Evolutionary conservation across 1,140 invertebrate genomes (phyloP).

Genomic region (Kradibia gibbosae): DNA sequence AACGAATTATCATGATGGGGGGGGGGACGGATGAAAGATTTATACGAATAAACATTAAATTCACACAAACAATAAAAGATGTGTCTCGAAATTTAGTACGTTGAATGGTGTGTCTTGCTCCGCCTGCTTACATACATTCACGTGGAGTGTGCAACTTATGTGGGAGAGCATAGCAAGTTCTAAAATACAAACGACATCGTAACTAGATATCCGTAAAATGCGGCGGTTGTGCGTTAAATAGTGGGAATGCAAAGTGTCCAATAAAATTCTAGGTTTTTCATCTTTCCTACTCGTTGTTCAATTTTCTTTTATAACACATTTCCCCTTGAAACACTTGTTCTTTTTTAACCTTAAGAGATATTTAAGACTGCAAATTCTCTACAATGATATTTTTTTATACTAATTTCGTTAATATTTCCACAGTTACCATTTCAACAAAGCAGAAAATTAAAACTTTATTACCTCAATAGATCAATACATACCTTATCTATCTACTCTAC

Average conservation of each 20-base stretch:
- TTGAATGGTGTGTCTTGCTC: conserved; percentile 15
- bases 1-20: too few relatives aligned
- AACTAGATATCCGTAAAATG: conserved; percentile 46
- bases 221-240: conserved; percentile 35
- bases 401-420: too few relatives aligned
- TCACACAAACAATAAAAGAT: conserved; percentile 13
- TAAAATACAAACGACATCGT: conserved; percentile 51
- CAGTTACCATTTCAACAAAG: too few relatives aligned
- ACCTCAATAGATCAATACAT: too few relatives aligned
- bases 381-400: too few relatives aligned
- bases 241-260: conserved; percentile 12
- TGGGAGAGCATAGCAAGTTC: conserved; percentile 42
- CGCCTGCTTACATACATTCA: conserved; percentile 3
- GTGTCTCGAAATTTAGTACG: conserved; percentile 2
- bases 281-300: background rate
- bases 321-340: background rate
- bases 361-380: background rate
- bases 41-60: conserved; percentile 1
- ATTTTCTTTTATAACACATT: background rate
- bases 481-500: background rate
- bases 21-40: background rate
- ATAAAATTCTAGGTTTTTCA: conserved; percentile 7
- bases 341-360: background rate
- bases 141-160: conserved; percentile 21
- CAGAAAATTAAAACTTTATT: too few relatives aligned